Base-by-base conservation (phyloP, 2,113 vertebrate genomes). In the Leptobrachium leishanense region DNA sequence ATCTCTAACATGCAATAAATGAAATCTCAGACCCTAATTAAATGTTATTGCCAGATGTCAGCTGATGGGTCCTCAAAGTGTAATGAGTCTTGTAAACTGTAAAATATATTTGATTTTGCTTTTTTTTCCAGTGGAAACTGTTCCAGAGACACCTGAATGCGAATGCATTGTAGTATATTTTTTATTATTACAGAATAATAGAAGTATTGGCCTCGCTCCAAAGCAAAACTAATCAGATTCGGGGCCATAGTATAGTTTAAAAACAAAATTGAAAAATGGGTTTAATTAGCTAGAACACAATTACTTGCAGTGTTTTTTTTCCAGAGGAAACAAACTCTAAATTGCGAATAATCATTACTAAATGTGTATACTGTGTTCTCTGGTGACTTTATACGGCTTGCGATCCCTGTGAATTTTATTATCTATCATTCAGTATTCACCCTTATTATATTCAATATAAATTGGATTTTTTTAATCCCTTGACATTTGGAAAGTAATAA, bases 231-330 rank as follows among this genome's bases (percentile, higher is more conserved):
- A 65, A 72, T 72, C 68, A 72, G 46, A 65, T 39, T 73, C 62
- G 6, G 13, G 31, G 39, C 67, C 31, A 44, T 43, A 68, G 43
- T 50, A 54, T 79, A 15, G 66, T 76, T 55, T 55, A 40, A 9
- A 43, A 55, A 43, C 77, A 31, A 31, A 31, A 55, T 39, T 79
- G 70, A 79, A 53, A 73, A 73, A 79, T 79, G 69, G 62, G 62
- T 79, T 73, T 79, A 79, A 79, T 79, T 73, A 72, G 72, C 70
- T 73, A 9, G 62, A 79, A 79, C 66, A 54, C 50, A 46, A 79
- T 73, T 73, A 79, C 73, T 67, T 79, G 70, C 72, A 46, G 65
- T 79, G 72, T 66, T 77, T 59, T 31, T 78, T 73, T 3, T 59
- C 43, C 77, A 43, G 63, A 7, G 72, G 62, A 79, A 62, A 79